Evolutionary conservation across 2,797 vertebrate species (phyloP), one percentile per base, ranked within the genome.

Genomic region (Mus spretus): DNA sequence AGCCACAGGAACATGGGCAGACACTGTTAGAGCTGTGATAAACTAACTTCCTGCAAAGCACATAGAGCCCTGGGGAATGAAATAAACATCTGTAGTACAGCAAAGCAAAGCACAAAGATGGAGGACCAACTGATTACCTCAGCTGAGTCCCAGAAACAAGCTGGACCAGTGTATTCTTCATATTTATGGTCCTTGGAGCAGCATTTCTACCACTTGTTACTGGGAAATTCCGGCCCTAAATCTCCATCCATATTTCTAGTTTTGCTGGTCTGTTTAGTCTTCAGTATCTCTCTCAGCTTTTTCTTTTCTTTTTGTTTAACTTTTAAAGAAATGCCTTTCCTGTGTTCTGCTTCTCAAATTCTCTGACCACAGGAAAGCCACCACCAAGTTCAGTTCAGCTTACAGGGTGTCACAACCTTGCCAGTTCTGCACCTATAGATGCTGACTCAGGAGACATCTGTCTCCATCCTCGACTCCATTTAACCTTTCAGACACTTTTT

Each of bases 311-410:
- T 70, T n/a, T 11, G 14, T 61, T 63, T 44, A 50, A 47, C 24
- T 37, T 77, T 59, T 37, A 12, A 17, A 11, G 17, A 26, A 80
- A 93, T 40, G 14, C 28, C 26, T 81, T 44, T 90, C n/a, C 11
- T 50, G 61, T 26, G n/a, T 87, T 20, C 28, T 72, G 59, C 28
- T 91, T 90, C 44, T 94, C 59, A 92, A 53, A 79, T 88, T 19
- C 31, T 59, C 86, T 65, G 44, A 31, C 40, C 67, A 75, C 53
- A 91, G 55, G 63, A 96, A 95, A 78, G 28, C 34, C 37, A 84
- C 28, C 17, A 84, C 22, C 13, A 72, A 61, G 24, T 81, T 81
- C 12, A 61, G 24, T 81, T 81, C 12, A 11, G 15, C 44, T 74
- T 34, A 50, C 61, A n/a, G 63, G 57, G 61, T 28, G 61, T 24